Evolutionary conservation across 2,113 vertebrate genomes (phyloP), one percentile per base, ranked within the genome.

Genomic region (Crotalus helleri): DNA sequence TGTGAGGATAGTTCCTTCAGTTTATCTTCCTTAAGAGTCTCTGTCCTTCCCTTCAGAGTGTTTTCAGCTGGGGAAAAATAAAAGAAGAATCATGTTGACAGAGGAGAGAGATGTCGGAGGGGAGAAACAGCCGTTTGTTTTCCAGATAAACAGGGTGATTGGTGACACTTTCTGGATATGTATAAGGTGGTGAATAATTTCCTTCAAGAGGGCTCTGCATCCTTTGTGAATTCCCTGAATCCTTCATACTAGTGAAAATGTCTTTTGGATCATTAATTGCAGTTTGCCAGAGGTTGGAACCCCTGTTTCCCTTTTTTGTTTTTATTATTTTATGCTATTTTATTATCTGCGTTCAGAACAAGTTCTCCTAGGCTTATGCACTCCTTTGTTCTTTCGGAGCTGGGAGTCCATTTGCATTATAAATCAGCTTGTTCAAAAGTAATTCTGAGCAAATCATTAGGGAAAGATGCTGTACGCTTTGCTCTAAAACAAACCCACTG

Each of bases 211-310:
- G 97, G 97, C 96, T 97, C 96, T 97, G 96, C 96, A 97, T 96
- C 94, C 94, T 95, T 96, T 96, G 97, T 95, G 97, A 98, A 98
- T 97, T 97, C 96, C 69, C 97, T 97, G 97, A 97, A 98, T 98
- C 98, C 98, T 98, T 98, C 98, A 98, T 98, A 97, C 97, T 97
- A 12, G 97, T 98, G 97, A 98, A 98, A 90, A 98, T 98, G 98
- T 97, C 98, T 97, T 98, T 96, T 98, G 98, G 87, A 97, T 98
- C 98, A 98, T 98, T 98, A 98, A 98, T 98, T 98, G 98, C 97
- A 97, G 96, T 98, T 98, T 98, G 98, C 98, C 98, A 98, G 97
- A 97, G 98, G 98, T 98, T 98, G 98, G 97, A 94, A 88, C 98
- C 97, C 96, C 98, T 98, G 21, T 29, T 61, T 53, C 12, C 3